Evolutionary conservation across 2,113 vertebrate species (phyloP), one percentile per base, ranked within the genome.

Genomic region (Caloenas nicobarica): DNA sequence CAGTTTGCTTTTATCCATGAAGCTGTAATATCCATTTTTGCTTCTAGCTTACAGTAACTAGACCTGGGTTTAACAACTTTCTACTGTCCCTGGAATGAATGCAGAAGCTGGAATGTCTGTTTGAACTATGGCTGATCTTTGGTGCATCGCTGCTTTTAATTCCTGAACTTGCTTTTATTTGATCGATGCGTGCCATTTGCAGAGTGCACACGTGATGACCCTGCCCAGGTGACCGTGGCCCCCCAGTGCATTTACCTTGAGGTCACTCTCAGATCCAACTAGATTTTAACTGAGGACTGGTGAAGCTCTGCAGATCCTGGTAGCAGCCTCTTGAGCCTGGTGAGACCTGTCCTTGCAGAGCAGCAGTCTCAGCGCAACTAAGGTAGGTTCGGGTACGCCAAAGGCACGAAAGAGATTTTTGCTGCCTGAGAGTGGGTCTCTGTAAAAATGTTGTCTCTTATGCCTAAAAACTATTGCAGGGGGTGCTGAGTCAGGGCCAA

Each of bases 201-300:
- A 44, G 82, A 42, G 22, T 11, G 76, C 65, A 53, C 65, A 56
- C 0, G 3, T 53, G 80, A 48, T 86, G 77, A 71, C 53, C 60
- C 40, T 6, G 10, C 76, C 83, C 76, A 86, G 88, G 90, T 94
- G 88, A 86, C 48, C 0, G 2, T 4, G 3, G 89, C 70, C 9
- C 16, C 86, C 60, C 16, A 18, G 56, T 31, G 85, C 93, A 92
- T 78, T 90, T 81, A 79, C 80, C 82, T 78, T 57, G 53, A 93
- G 95, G 90, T 96, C 95, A 93, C 36, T 50, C 58, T 86, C 80
- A 65, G 92, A n/a, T 92, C 88, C 91, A 90, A 86, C 48, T 42
- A 60, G 83, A 91, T 81, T 86, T 86, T 70, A 81, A 64, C 70
- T 53, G 80, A 53, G 61, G 53, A 23, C 44, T 16, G 51, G 38